These are phyloP conservation scores for Pheucticus melanocephalus DNA, from an alignment of 2,113 vertebrate genomes.

Conservation along the genomic window DNA sequence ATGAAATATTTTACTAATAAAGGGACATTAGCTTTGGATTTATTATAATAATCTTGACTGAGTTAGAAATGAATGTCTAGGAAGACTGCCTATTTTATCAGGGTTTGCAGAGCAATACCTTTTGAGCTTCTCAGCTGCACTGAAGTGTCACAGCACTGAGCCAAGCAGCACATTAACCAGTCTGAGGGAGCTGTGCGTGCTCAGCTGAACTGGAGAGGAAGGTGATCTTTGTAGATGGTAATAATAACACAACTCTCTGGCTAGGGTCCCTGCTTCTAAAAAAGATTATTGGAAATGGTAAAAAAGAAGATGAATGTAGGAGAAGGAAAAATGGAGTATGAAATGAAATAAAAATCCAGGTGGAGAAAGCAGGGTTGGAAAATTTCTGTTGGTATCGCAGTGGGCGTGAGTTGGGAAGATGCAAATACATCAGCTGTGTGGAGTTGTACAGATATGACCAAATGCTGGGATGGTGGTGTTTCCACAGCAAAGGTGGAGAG, in stretches of 20 bases:
- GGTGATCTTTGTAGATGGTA: background rate
- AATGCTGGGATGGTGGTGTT: background rate
- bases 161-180: background rate
- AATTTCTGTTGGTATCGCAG: fast-evolving
- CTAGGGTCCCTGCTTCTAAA: background rate
- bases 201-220: background rate
- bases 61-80: background rate
- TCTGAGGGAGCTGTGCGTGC: fast-evolving
- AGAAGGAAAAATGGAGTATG: background rate
- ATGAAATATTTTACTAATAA: background rate
- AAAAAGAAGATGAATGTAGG: background rate
- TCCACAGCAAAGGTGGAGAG: background rate
- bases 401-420: background rate
- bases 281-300: background rate
- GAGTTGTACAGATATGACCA: too few relatives aligned
- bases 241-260: background rate
- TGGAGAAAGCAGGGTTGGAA: background rate
- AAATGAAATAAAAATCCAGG: background rate
- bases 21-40: background rate
- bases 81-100: background rate
- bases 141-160: background rate
- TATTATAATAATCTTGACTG: background rate
- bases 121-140: background rate
- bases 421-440: background rate
- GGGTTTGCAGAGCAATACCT: background rate